Percentiles rank a stretch among this genome's conserved stretches.
These are phyloP conservation scores for Ascidia mentula DNA, from an alignment of 23 tunicate genomes.

Conservation along the genomic window DNA sequence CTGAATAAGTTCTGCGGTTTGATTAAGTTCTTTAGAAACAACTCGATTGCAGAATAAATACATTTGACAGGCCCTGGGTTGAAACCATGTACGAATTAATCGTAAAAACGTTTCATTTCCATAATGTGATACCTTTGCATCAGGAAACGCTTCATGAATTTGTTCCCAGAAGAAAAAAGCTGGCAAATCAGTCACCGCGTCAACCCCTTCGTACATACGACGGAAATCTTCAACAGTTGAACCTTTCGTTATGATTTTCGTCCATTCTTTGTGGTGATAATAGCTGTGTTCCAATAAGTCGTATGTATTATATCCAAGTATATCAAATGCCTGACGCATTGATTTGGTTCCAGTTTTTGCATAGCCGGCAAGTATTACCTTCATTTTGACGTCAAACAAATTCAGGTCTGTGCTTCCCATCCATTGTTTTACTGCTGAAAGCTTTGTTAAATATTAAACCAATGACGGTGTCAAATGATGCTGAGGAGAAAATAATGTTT, in stretches of 20 bases:
- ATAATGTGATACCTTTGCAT: background rate
- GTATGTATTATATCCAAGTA: background rate
- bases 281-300: background rate
- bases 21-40: no score
- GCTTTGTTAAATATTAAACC: no score
- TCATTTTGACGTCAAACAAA: background rate
- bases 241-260: background rate
- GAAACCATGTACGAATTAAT: background rate
- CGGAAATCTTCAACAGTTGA: background rate
- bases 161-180: background rate
- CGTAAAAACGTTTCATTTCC: background rate
- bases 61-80: background rate
- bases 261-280: background rate
- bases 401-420: no score
- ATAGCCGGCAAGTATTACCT: background rate
- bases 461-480: no score
- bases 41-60: no score
- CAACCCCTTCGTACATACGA: conserved; percentile 5
- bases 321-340: background rate
- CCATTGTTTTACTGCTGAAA: no score
- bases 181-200: background rate
- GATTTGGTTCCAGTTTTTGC: background rate
- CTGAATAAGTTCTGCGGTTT: no score
- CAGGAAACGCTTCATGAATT: background rate
- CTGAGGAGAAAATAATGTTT: no score